Base-by-base conservation (phyloP, 2,888 invertebrate genomes). In the Belgica antarctica region DNA sequence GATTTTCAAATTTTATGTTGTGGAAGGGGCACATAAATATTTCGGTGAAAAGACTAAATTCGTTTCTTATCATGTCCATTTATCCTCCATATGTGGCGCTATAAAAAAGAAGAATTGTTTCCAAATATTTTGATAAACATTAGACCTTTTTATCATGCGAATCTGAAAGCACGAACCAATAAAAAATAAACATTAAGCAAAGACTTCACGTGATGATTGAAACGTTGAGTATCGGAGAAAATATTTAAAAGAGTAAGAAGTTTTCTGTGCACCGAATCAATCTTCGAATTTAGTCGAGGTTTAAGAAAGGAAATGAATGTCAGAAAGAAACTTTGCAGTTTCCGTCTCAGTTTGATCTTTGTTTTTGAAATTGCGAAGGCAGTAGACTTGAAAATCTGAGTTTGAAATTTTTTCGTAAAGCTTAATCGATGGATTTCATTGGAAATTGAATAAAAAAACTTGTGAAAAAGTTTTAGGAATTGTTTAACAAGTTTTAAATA, bases 101-200 rank as follows among this genome's bases (percentile, higher is more conserved):
- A 31, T 31, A 41, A n/a, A n/a, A n/a, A 15, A 41, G 41, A 41
- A 5, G n/a, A n/a, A n/a, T n/a, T n/a, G n/a, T 31, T 31, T 52
- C 22, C 52, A 52, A 52, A 52, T 52, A 52, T 52, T 52, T 52
- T 52, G 52, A 52, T 52, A 52, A 22, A 52, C 52, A 19, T 52
- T 22, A 52, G 52, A 52, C 22, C n/a, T n/a, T n/a, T 31, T 52
- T 52, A 52, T 52, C 52, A 52, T 52, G 52, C 52, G 52, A 52
- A 52, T 19, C 52, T 52, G 5, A 5, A 17, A 52, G 17, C 52
- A 52, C 52, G 52, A 22, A 52, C 41, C 41, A 41, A 41, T 41
- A 41, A 41, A 41, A 41, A 12, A n/a, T n/a, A n/a, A 41, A 41
- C 41, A 41, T 41, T 41, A 12, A 41, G 15, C 41, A 41, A 15